These are phyloP conservation scores for Dasyprocta punctata DNA, from an alignment of 2,113 vertebrate species.

Conservation along the genomic window DNA sequence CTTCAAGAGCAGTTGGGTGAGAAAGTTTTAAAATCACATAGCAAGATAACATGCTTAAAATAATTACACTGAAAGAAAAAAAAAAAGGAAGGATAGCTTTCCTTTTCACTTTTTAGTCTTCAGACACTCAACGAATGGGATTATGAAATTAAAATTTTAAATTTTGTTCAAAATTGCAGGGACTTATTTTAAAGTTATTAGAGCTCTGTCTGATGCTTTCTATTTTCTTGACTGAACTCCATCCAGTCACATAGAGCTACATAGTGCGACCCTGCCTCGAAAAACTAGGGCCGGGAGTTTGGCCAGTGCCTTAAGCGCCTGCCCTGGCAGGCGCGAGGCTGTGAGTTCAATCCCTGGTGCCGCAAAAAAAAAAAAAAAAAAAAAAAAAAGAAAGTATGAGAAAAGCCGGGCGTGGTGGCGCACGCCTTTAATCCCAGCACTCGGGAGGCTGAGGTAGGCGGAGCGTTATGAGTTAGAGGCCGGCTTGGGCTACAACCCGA, in stretches of 20 bases:
- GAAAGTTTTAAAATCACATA: conserved; percentile 36
- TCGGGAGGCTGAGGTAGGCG: too few relatives aligned
- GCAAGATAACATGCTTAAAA: conserved; percentile 41
- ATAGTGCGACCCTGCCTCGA: too few relatives aligned
- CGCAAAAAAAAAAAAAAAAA: too few relatives aligned
- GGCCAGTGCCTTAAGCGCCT: too few relatives aligned
- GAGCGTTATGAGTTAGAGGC: too few relatives aligned
- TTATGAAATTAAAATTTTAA: background rate
- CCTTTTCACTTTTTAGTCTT: background rate
- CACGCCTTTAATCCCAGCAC: too few relatives aligned
- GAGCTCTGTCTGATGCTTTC: background rate
- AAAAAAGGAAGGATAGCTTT: background rate
- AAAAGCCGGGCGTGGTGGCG: too few relatives aligned
- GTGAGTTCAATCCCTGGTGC: too few relatives aligned
- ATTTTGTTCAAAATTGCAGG: background rate
- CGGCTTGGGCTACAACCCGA: too few relatives aligned
- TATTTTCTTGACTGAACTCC: background rate
- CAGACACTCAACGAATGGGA: background rate
- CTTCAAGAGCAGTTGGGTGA: conserved; percentile 27
- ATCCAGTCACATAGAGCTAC: background rate
- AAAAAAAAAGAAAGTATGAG: too few relatives aligned
- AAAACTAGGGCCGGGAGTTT: too few relatives aligned
- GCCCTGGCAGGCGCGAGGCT: too few relatives aligned
- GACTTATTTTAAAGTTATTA: background rate
- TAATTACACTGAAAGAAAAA: background rate